These are phyloP conservation scores for Manduca sexta DNA, from an alignment of 1,140 invertebrate species.

Conservation along the genomic window DNA sequence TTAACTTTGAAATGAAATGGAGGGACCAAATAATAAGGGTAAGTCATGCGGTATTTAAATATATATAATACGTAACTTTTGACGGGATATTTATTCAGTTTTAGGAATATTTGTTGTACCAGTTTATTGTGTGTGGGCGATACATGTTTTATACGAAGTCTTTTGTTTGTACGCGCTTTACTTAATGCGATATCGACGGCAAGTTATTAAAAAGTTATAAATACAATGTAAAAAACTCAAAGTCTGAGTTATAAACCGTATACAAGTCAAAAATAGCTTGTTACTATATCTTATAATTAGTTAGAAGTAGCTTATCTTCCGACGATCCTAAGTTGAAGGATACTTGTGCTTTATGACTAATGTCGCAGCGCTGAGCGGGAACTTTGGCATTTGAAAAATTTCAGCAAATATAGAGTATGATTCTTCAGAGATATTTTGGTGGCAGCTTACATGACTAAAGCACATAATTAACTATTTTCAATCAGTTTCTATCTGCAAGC, in stretches of 20 bases:
- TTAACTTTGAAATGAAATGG: constrained; percentile 54
- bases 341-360: constrained; percentile 4
- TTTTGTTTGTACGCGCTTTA: constrained; percentile 40
- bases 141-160: constrained; percentile 43
- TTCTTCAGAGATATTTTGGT: too few species aligned
- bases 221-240: background rate
- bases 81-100: constrained; percentile 1
- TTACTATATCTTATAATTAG: background rate
- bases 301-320: background rate
- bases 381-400: constrained; percentile 1
- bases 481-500: background rate
- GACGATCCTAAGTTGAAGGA: constrained; percentile 16
- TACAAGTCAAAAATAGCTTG: background rate
- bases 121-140: constrained; percentile 54
- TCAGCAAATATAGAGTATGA: background rate
- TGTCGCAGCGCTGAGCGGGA: background rate
- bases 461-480: background rate
- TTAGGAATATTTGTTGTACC: constrained; percentile 20
- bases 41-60: constrained; percentile 11
- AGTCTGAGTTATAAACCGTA: background rate
- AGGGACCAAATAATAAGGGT: constrained; percentile 47
- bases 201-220: background rate
- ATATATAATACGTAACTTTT: background rate
- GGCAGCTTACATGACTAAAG: too few species aligned
- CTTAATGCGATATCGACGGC: background rate